Percentiles rank a stretch among this genome's conserved stretches.
Evolutionary conservation across 1,140 invertebrate species (phyloP).

Genomic region (Pomacea maculata): DNA sequence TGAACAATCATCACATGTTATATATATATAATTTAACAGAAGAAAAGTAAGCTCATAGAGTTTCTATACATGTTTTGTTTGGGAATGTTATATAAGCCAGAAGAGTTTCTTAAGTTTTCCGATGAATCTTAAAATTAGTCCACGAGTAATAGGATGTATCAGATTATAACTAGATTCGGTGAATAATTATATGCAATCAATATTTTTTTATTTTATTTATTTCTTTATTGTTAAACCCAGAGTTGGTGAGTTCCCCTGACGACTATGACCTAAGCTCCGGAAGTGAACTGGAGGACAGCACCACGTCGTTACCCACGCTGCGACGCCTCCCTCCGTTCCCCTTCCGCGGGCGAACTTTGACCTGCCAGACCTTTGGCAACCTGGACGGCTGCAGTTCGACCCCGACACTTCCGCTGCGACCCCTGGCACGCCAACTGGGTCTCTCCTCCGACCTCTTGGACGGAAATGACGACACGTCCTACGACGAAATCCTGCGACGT

Average conservation of each 20-base stretch:
- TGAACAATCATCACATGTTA: too few relatives aligned
- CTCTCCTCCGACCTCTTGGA: not conserved
- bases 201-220: not conserved
- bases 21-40: too few relatives aligned
- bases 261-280: not conserved
- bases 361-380: not conserved
- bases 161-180: too few relatives aligned
- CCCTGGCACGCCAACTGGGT: not conserved
- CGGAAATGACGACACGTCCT: not conserved
- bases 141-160: too few relatives aligned
- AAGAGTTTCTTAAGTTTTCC: too few relatives aligned
- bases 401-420: not conserved
- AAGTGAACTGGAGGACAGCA: conserved; percentile 18
- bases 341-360: not conserved
- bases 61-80: too few relatives aligned
- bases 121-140: too few relatives aligned
- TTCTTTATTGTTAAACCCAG: not conserved
- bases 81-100: too few relatives aligned
- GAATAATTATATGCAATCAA: not conserved
- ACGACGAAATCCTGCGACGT: conserved; percentile 19
- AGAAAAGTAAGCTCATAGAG: too few relatives aligned
- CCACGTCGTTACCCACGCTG: conserved; percentile 2
- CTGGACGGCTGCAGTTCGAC: not conserved
- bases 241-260: conserved; percentile 8
- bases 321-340: not conserved